phyloP scores from a whole-genome alignment of 2,113 vertebrate genomes.

The Anhinga anhinga region DNA sequence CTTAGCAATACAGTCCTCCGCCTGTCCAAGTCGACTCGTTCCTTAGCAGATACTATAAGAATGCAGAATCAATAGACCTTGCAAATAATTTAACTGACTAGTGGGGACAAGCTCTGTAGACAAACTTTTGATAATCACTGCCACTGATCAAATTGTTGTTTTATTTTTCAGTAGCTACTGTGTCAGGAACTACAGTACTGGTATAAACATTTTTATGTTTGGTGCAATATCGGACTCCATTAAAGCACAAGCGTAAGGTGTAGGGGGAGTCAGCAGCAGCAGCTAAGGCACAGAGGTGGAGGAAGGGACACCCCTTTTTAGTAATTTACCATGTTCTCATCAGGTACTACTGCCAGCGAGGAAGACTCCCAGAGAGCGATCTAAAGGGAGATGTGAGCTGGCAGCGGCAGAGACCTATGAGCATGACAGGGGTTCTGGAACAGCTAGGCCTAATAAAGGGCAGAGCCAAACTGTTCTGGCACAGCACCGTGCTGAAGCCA shows the following conservation, averaged over 20 bases:
- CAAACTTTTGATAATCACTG: not conserved
- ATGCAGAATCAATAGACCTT: not conserved
- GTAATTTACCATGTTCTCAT: not conserved
- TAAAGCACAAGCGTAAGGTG: not conserved
- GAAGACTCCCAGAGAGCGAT: not conserved
- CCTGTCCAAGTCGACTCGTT: not conserved
- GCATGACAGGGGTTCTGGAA: not conserved
- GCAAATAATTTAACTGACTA: not conserved
- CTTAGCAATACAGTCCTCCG: not conserved
- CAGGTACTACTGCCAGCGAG: not conserved
- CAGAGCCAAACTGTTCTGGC: not conserved
- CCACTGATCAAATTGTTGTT: not conserved
- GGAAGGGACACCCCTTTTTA: not conserved
- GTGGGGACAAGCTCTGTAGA: not conserved
- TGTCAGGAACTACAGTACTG: not conserved
- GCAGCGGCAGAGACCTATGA: not conserved
- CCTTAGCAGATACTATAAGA: not conserved
- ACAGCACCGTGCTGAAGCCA: not conserved
- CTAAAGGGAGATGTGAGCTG: not conserved
- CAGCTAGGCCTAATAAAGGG: not conserved
- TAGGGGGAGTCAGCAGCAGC: not conserved
- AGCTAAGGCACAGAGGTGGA: not conserved
- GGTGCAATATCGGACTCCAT: not conserved
- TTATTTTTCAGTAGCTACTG: not conserved
- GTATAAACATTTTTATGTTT: not conserved